Base-by-base conservation (phyloP, 2,888 invertebrate species). In the Lycia hirtaria region DNA sequence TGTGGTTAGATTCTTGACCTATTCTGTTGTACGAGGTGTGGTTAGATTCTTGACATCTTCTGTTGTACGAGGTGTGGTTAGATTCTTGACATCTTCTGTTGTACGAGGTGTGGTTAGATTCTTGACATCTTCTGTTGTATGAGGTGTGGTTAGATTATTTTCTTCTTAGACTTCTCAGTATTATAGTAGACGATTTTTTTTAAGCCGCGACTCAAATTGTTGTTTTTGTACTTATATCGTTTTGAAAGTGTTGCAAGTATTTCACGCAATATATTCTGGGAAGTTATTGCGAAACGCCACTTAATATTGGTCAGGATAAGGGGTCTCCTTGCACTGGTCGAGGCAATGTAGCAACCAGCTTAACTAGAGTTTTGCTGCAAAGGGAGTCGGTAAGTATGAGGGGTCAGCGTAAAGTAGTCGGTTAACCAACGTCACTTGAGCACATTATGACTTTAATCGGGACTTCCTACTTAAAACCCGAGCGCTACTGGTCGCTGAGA, bases 391-490 rank as follows among this genome's bases (percentile, higher is more conserved):
- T 10, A 10, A 3, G n/a, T 0, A 68, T 65, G 67, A 76, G 55
- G 65, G 85, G 68, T 79, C 87, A 71, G 54, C 52, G 52, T 67
- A 63, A n/a, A 64, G 50, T 72, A 83, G 87, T 69, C 62, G 73
- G 72, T 65, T 77, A 76, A 76, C 76, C 83, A 80, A 80, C 82
- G 80, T 84, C 88, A 89, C 89, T 90, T 90, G 88, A 91, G 89
- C 88, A 75, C 81, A 90, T 90, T 90, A 89, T 78, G 78, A 73
- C 28, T 75, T 79, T 83, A 91, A 90, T 89, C 83, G 89, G 88
- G 80, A 91, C 89, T 89, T 91, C 90, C 90, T 91, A 88, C 88
- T 90, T 91, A 90, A 76, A 77, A 75, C 70, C 71, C 66, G 72
- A 73, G 75, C 77, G 79, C 79, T 66, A 73, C 75, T 72, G 61